A percentile compares a stretch with the other conserved stretches of the same genome.
Conservation (phyloP, 1,140 invertebrate species). For the Zaprionus gabonicus region DNA sequence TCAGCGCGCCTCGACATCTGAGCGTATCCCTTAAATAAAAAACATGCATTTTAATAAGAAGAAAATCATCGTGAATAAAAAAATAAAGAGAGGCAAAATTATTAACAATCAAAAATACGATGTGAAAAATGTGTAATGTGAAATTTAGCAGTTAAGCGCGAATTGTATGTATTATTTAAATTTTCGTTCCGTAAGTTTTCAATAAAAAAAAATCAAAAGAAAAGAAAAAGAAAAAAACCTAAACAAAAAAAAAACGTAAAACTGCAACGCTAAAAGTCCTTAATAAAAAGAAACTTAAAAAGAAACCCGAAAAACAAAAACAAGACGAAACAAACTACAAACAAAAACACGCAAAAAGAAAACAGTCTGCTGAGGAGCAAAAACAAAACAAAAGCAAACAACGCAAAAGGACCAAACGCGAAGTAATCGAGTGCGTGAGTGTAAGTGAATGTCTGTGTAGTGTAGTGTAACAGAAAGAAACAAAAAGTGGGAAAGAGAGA, state of each 20-base stretch:
- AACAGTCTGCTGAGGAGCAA: constrained; percentile 22
- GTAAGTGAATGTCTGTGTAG: not conserved
- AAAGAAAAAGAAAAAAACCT: constrained; percentile 20
- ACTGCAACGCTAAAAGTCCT: not conserved
- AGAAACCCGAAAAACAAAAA: not conserved
- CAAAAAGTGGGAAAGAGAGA: constrained; percentile 12
- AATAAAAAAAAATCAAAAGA: constrained; percentile 25
- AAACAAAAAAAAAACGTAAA: constrained; percentile 36
- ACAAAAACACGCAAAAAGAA: constrained; percentile 9
- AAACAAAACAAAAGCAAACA: constrained; percentile 17
- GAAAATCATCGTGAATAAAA: constrained; percentile 41
- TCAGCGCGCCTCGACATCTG: constrained; percentile 50
- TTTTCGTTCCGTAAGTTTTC: constrained; percentile 63
- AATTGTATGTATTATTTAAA: constrained; percentile 78
- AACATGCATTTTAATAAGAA: constrained; percentile 67
- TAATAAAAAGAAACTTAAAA: constrained; percentile 26
- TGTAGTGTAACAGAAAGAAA: constrained; percentile 12
- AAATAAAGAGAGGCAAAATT: constrained; percentile 25
- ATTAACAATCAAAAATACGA: constrained; percentile 40
- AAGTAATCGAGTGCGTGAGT: not conserved
- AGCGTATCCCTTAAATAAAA: constrained; percentile 37
- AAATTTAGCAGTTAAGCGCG: constrained; percentile 70
- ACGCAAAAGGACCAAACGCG: constrained; percentile 39
- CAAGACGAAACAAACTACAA: constrained; percentile 40
- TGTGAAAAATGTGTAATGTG: constrained; percentile 72